Evolutionary conservation across 2,797 vertebrate genomes (phyloP).

Genomic region (Coranthus polyacanthus): DNA sequence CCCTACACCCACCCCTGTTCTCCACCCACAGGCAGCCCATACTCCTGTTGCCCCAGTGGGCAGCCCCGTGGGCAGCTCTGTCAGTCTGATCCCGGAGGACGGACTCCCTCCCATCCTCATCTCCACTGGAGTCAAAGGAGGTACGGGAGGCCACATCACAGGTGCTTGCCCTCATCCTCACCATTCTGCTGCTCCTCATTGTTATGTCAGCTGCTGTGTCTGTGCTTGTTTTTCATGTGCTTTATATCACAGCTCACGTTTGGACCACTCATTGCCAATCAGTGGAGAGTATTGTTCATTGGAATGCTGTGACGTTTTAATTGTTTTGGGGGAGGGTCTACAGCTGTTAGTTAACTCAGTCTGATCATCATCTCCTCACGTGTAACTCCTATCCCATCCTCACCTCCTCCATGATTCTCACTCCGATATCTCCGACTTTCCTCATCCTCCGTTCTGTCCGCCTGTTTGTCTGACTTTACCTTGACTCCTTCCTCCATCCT

Average conservation of each 20-base stretch:
- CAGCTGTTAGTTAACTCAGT: not conserved
- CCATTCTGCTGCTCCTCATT: conserved; percentile 77
- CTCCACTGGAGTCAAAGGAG: conserved; percentile 99
- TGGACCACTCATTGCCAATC: conserved; percentile 44
- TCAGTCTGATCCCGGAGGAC: conserved; percentile 98
- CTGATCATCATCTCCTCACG: conserved; percentile 23
- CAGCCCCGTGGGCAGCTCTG: conserved; percentile 95
- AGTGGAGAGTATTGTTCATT: not conserved
- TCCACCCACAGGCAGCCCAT: conserved; percentile 80
- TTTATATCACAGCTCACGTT: conserved; percentile 62
- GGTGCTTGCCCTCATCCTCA: conserved; percentile 87
- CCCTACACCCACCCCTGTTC: not conserved
- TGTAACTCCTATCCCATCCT: conserved; percentile 24
- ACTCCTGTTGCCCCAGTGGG: conserved; percentile 85
- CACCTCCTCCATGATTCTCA: conserved; percentile 12
- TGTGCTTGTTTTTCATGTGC: conserved; percentile 51
- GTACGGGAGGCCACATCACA: conserved; percentile 90
- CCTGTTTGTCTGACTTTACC: conserved; percentile 19
- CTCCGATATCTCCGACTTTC: conserved; percentile 26
- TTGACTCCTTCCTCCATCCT: conserved; percentile 18
- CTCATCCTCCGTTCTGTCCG: conserved; percentile 4
- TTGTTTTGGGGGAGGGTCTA: not conserved
- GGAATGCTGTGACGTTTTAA: conserved; percentile 16
- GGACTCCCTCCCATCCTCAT: conserved; percentile 99
- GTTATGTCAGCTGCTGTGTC: conserved; percentile 50